Base-by-base conservation (phyloP, 2,888 invertebrate species). In the Ophion costatus region DNA sequence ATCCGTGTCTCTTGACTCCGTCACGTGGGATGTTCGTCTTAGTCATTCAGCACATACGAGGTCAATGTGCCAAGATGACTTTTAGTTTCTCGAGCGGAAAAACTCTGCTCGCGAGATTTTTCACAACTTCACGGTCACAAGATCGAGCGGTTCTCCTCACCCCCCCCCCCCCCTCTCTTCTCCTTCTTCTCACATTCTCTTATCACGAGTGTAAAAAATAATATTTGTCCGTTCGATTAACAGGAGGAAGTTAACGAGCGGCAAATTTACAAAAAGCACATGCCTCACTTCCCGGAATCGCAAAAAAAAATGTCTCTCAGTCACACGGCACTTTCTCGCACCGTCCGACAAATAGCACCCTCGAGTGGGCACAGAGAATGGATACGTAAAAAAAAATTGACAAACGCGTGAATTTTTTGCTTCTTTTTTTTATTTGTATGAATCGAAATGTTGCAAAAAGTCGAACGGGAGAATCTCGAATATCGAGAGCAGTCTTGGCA, bases 201-300 rank as follows among this genome's bases (percentile, higher is more conserved):
- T 17, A 45, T 45, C 67, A 51, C 61, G 66, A 73, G 57, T 57
- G 80, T 51, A 24, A n/a, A 56, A 80, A 42, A 71, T 38, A 67
- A 76, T 76, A 80, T 80, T 80, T 83, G 83, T 10, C 66, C 22
- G 51, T 71, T 11, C 29, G 22, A 80, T 83, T 83, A 83, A 76
- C 80, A 64, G 14, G 24, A 4, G n/a, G 11, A n/a, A 64, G 71
- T 76, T 66, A 76, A 70, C 45, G 57, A 76, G 59, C 14, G 29
- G 51, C 64, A 66, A 75, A 71, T 66, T 59, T 45, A 42, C 22
- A 45, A 82, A 70, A 77, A 42, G 38, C 38, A 71, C 11, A 24
- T 24, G 42, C 45, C 57, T 51, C n/a, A 59, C 70, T 83, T 80
- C 80, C 75, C 59, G 76, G 80, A 66, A 64, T 29, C 20, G 51